phyloP scores from a whole-genome alignment of 92 coral and sea anemone genomes.

The Phenganax stokvisi region DNA sequence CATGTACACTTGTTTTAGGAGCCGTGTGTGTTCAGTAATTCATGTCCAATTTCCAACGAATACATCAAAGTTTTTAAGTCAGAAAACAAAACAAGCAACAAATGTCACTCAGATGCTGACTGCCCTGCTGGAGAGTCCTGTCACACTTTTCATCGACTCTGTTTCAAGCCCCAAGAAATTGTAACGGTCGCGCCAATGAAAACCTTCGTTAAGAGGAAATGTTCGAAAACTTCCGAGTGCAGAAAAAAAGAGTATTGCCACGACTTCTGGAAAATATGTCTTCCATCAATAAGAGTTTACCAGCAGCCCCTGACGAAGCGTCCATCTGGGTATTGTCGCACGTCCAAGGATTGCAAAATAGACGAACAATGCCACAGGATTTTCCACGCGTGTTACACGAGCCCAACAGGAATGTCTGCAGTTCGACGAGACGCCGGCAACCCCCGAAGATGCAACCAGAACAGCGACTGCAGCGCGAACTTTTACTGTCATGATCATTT shows the following conservation, averaged over 20 bases:
- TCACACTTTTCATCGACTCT: conserved; percentile 10
- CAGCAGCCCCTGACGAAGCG: conserved; percentile 19
- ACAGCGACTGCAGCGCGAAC: conserved; percentile 9
- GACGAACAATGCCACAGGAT: conserved; percentile 29
- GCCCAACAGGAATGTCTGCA: conserved; percentile 3
- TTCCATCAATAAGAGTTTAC: not conserved
- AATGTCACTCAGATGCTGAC: conserved; percentile 8
- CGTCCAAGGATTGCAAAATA: conserved; percentile 2
- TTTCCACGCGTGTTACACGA: conserved; percentile 30
- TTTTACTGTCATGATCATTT: conserved; percentile 30
- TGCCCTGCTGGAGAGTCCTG: conserved; percentile 12
- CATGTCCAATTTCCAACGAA: too few relatives aligned
- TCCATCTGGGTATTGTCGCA: conserved; percentile 23
- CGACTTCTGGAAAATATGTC: conserved; percentile 29
- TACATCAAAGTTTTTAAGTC: too few relatives aligned
- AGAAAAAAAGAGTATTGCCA: conserved; percentile 23
- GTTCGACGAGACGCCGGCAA: conserved; percentile 14
- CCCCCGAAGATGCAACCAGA: conserved; percentile 3
- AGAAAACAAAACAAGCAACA: not conserved
- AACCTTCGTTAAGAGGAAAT: not conserved
- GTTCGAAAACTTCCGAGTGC: conserved; percentile 19
- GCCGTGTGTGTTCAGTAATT: too few relatives aligned
- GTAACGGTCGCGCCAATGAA: conserved; percentile 30
- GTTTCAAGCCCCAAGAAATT: not conserved
- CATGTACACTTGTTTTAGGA: too few relatives aligned